Percentiles rank a stretch among this genome's conserved stretches.
These are phyloP conservation scores for Ophion costatus DNA, from an alignment of 2,888 invertebrate species.

Conservation along the genomic window DNA sequence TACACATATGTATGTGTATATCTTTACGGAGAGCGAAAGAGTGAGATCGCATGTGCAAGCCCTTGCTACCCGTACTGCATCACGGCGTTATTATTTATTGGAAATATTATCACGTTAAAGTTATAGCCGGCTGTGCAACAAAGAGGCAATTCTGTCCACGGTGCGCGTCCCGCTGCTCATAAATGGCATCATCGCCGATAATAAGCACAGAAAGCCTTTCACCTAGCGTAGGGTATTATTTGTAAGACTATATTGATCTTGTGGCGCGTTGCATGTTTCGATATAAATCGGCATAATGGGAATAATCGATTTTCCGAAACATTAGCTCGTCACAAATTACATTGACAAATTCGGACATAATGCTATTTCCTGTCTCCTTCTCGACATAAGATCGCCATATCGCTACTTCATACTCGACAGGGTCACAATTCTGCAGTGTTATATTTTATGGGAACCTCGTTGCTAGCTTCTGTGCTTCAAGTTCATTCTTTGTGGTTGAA, in stretches of 20 bases:
- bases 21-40: constrained; percentile 2
- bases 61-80: constrained; percentile 34
- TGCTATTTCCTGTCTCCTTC: too few relatives aligned
- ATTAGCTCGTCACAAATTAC: background rate
- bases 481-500: too few relatives aligned
- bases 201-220: constrained; percentile 21
- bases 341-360: background rate
- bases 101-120: constrained; percentile 59
- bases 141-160: constrained; percentile 18
- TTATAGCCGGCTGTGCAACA: constrained; percentile 38
- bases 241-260: constrained; percentile 38
- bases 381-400: too few relatives aligned
- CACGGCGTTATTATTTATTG: constrained; percentile 62
- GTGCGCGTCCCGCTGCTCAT: constrained; percentile 27
- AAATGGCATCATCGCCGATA: constrained; percentile 24
- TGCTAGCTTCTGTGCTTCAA: too few relatives aligned
- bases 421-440: too few relatives aligned
- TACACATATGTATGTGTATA: background rate
- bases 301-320: background rate
- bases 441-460: too few relatives aligned
- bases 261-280: background rate
- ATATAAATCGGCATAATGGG: background rate
- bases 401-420: too few relatives aligned
- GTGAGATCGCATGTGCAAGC: constrained; percentile 49
- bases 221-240: constrained; percentile 26